Evolutionary conservation across 2,797 vertebrate genomes (phyloP).

Genomic region (Tinamus major): DNA sequence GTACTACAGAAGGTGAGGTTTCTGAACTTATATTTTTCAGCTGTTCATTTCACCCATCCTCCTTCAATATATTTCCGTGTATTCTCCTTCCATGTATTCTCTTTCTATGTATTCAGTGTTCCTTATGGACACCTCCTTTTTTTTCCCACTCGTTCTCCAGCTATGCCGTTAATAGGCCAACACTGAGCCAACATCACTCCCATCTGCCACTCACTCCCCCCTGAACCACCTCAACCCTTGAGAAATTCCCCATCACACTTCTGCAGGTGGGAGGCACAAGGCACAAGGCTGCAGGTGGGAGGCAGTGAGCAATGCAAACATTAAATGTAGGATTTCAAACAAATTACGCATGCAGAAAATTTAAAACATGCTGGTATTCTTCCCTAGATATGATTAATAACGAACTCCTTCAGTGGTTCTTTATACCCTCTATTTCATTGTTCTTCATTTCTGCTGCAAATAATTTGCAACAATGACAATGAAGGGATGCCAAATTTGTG

Average conservation of each 20-base stretch:
- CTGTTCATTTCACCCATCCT: background rate
- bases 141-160: background rate
- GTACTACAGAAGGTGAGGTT: background rate
- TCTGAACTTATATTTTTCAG: background rate
- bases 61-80: fast-evolving
- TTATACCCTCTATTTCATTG: constrained; percentile 37
- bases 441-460: constrained; percentile 44
- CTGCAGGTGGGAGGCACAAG: background rate
- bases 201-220: background rate
- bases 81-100: background rate
- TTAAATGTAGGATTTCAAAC: background rate
- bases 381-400: constrained; percentile 20
- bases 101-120: background rate
- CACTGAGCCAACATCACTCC: background rate
- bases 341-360: background rate
- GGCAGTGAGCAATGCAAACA: background rate
- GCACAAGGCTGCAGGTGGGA: background rate
- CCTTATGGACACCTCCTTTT: background rate
- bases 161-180: background rate
- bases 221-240: background rate
- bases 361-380: background rate
- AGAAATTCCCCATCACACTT: background rate
- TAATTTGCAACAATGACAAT: constrained; percentile 57
- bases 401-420: background rate
- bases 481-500: constrained; percentile 31